Evolutionary conservation across 2,797 vertebrate genomes (phyloP).

Genomic region (Distichodus sexfasciatus): DNA sequence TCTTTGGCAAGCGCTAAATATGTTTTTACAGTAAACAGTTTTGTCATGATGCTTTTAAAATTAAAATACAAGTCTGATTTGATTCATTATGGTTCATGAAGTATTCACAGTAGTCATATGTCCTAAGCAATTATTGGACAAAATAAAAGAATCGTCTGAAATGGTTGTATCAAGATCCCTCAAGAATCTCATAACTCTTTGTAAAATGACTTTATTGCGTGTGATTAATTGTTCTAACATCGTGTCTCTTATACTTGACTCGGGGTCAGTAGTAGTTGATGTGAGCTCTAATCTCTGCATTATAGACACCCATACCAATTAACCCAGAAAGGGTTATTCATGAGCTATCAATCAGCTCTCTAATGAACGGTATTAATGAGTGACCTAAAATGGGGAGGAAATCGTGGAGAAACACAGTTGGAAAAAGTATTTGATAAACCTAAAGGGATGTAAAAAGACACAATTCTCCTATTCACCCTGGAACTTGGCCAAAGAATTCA

Average conservation of each 20-base stretch:
- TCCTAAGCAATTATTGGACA: too few species aligned
- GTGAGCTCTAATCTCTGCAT: neutral
- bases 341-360: neutral
- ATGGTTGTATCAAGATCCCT: neutral
- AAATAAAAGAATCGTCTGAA: too few species aligned
- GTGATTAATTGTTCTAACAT: neutral
- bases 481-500: slow-evolving; percentile 22
- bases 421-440: neutral
- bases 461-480: neutral
- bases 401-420: neutral
- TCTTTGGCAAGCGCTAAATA: too few species aligned
- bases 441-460: neutral
- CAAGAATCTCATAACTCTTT: neutral
- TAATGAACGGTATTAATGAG: slow-evolving; percentile 6
- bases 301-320: neutral
- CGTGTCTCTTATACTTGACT: neutral
- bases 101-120: too few species aligned
- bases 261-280: neutral
- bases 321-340: neutral
- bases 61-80: too few species aligned
- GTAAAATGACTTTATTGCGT: neutral
- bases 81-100: too few species aligned
- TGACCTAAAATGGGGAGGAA: neutral
- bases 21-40: too few species aligned
- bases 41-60: too few species aligned